These are phyloP conservation scores for Pituophis catenifer DNA, from an alignment of 2,113 vertebrate genomes.

Conservation along the genomic window DNA sequence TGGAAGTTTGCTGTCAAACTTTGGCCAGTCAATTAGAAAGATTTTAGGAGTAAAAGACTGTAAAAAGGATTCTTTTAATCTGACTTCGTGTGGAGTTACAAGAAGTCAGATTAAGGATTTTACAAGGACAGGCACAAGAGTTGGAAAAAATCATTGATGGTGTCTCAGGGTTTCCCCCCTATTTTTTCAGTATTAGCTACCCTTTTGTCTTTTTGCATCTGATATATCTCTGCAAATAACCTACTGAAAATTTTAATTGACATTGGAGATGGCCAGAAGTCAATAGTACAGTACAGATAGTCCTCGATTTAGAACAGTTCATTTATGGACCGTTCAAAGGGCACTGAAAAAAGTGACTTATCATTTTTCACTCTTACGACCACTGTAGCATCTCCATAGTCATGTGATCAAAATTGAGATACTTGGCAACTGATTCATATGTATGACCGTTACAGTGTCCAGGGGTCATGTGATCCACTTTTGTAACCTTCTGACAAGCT, in stretches of 20 bases:
- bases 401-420: not conserved
- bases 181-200: not conserved
- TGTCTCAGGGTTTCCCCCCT: not conserved
- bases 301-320: not conserved
- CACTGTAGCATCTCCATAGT: not conserved
- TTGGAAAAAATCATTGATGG: not conserved
- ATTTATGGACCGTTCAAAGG: not conserved
- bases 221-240: not conserved
- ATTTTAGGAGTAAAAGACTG: not conserved
- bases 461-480: not conserved
- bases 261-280: not conserved
- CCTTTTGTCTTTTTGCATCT: not conserved
- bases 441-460: not conserved
- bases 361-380: not conserved
- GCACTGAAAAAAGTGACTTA: not conserved
- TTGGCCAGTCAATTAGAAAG: not conserved
- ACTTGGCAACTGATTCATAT: not conserved
- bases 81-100: not conserved
- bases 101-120: not conserved
- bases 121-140: not conserved
- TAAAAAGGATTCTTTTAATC: not conserved
- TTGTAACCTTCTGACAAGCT: not conserved
- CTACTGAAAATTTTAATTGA: not conserved
- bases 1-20: not conserved
- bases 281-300: not conserved